Evolutionary conservation across 2,797 vertebrate genomes (phyloP).

Genomic region (Coluber constrictor): DNA sequence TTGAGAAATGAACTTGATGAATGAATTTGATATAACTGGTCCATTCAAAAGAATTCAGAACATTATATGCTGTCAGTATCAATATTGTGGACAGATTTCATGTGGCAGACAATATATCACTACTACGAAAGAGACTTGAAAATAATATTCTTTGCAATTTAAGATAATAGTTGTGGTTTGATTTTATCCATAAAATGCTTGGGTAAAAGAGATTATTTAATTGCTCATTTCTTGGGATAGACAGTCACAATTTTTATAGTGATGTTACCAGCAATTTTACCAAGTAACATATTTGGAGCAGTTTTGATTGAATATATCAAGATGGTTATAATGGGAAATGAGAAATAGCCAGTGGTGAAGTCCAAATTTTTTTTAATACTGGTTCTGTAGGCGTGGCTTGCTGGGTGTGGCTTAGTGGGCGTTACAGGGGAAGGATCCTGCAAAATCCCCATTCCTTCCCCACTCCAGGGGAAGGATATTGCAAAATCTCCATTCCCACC

Average conservation of each 20-base stretch:
- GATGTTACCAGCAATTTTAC: background rate
- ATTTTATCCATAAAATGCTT: background rate
- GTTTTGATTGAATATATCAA: conserved; percentile 61
- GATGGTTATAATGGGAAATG: background rate
- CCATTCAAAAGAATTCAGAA: background rate
- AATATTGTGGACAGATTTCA: background rate
- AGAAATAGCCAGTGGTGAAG: background rate
- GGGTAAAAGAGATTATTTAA: background rate
- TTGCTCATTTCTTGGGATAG: background rate
- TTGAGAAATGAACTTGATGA: background rate
- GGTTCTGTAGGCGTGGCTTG: too few species aligned
- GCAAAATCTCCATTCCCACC: too few species aligned
- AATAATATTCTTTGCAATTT: background rate
- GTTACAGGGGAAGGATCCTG: too few species aligned
- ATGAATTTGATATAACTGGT: background rate
- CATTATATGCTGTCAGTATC: background rate
- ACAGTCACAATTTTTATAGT: background rate
- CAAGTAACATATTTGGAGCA: conserved; percentile 48
- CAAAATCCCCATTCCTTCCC: too few species aligned
- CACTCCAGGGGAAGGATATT: too few species aligned
- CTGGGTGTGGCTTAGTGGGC: too few species aligned
- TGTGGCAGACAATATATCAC: background rate
- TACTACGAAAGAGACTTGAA: background rate
- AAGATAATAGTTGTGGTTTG: background rate
- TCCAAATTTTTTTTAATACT: too few species aligned